phyloP scores from a whole-genome alignment of 1,140 invertebrate genomes.

The Drosophila sp. region DNA sequence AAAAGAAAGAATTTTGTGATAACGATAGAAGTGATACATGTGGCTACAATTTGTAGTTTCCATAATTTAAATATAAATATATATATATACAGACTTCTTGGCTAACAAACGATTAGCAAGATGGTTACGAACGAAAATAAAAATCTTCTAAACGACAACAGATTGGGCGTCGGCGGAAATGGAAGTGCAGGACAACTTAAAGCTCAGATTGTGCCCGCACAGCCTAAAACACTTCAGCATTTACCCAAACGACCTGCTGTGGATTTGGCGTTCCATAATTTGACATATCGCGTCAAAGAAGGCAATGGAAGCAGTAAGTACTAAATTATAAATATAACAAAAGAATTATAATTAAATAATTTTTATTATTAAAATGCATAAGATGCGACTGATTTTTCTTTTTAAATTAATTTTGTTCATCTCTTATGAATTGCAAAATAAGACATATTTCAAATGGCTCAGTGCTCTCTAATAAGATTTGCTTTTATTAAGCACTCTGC shows the following conservation, averaged over 20 bases:
- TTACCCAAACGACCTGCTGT: constrained; percentile 93
- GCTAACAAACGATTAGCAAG: constrained; percentile 44
- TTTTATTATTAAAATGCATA: neutral
- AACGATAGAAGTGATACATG: constrained; percentile 12
- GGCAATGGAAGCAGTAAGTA: constrained; percentile 92
- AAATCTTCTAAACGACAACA: constrained; percentile 85
- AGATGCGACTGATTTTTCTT: constrained; percentile 1
- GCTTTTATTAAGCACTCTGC: constrained; percentile 14
- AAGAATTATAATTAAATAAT: neutral
- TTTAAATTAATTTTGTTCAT: neutral
- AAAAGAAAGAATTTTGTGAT: constrained; percentile 3
- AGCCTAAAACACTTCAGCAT: constrained; percentile 92
- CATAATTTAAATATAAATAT: constrained; percentile 6
- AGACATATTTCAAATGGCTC: neutral
- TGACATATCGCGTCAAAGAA: constrained; percentile 94
- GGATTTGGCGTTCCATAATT: constrained; percentile 93
- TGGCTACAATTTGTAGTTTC: constrained; percentile 3
- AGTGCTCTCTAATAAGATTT: constrained; percentile 15
- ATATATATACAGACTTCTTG: constrained; percentile 11
- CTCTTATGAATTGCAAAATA: neutral
- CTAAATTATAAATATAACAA: neutral
- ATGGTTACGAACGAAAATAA: constrained; percentile 84
- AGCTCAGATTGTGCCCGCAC: constrained; percentile 85
- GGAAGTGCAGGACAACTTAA: constrained; percentile 57
- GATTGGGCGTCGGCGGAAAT: constrained; percentile 65